Percentiles rank a stretch among this genome's conserved stretches.
Conservation (phyloP, 2,797 vertebrate genomes). For the Poecile montanus region DNA sequence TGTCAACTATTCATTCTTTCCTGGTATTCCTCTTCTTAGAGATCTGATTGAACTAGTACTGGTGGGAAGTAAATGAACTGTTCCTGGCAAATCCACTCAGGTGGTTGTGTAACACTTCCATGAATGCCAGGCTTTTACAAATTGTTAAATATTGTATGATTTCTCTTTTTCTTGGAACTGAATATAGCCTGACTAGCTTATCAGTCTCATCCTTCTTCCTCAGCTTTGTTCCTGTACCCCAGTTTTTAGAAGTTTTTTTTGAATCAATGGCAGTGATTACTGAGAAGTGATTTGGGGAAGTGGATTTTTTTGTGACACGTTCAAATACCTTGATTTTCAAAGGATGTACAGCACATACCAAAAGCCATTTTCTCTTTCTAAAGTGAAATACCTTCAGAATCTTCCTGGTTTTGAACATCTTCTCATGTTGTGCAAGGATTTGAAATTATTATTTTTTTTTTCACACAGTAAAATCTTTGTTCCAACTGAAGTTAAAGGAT, state of each 20-base stretch:
- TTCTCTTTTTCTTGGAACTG: not conserved
- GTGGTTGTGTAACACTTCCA: not conserved
- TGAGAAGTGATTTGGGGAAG: not conserved
- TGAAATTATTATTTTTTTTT: not conserved
- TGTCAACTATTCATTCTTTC: not conserved
- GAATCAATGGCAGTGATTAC: not conserved
- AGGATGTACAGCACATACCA: not conserved
- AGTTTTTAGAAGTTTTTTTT: not conserved
- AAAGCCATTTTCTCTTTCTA: rapidly evolving
- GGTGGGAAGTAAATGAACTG: not conserved
- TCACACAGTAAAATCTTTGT: not conserved
- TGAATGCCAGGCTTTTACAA: not conserved
- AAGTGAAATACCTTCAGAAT: not conserved
- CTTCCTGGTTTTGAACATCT: not conserved
- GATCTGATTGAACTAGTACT: not conserved
- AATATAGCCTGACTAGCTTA: not conserved
- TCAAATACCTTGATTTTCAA: slow-evolving; percentile 29
- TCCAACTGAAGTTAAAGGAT: not conserved
- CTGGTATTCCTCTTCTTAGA: not conserved
- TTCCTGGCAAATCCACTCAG: not conserved
- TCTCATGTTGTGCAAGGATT: not conserved
- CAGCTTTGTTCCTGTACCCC: not conserved
- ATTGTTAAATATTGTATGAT: not conserved
- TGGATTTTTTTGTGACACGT: not conserved
- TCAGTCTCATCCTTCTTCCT: not conserved